Evolutionary conservation across 2,797 vertebrate genomes (phyloP).

Genomic region (Setipinna tenuifilis): DNA sequence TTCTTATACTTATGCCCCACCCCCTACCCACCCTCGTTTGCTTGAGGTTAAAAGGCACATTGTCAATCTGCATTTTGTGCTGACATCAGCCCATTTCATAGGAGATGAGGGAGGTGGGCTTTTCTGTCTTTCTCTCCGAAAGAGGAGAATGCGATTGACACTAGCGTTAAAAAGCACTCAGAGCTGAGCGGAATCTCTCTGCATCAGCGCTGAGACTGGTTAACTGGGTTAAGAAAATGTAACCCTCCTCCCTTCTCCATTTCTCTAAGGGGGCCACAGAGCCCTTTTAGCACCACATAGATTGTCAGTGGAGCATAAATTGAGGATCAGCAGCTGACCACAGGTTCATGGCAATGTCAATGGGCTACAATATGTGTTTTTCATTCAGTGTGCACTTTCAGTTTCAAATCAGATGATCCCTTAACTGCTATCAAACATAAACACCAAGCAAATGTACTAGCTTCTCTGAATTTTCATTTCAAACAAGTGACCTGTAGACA

Average conservation of each 20-base stretch:
- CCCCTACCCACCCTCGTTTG: conserved; percentile 38
- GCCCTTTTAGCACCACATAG: conserved; percentile 71
- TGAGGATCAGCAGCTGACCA: conserved; percentile 62
- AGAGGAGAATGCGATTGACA: conserved; percentile 68
- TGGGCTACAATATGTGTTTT: conserved; percentile 56
- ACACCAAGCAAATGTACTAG: not conserved
- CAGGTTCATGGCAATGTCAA: conserved; percentile 62
- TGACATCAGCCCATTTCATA: conserved; percentile 74
- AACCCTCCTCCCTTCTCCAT: conserved; percentile 39
- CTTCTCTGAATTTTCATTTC: not conserved
- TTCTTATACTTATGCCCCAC: conserved; percentile 27
- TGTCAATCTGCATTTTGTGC: conserved; percentile 74
- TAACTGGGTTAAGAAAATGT: conserved; percentile 77
- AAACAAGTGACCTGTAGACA: not conserved
- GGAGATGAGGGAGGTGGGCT: conserved; percentile 53
- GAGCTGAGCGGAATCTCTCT: conserved; percentile 57
- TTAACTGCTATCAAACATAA: conserved; percentile 5
- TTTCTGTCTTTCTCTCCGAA: conserved; percentile 55
- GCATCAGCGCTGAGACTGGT: conserved; percentile 61
- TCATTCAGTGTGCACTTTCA: not conserved
- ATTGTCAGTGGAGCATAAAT: conserved; percentile 72
- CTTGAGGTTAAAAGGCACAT: conserved; percentile 71
- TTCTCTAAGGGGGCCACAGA: conserved; percentile 45
- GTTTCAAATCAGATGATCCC: conserved; percentile 1
- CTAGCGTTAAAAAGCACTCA: conserved; percentile 69